A percentile compares a stretch with the other conserved stretches of the same genome.
Conservation (phyloP, 2,797 vertebrate species). For the Schizothorax lantsangensis region DNA sequence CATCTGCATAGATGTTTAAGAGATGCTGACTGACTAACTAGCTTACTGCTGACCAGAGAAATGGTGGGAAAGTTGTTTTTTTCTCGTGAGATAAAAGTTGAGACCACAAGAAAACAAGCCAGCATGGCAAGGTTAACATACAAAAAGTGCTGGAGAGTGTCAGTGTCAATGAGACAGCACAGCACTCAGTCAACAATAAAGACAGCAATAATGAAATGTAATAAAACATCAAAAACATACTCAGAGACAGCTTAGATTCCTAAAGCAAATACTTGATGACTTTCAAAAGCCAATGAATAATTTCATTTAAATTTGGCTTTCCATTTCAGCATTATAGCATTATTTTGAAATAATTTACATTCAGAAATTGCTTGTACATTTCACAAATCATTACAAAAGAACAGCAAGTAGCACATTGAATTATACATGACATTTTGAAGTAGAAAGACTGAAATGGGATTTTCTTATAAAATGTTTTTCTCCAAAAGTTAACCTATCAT, state of each 20-base stretch:
- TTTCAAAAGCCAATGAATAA: background rate
- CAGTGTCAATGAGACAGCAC: background rate
- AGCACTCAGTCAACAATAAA: background rate
- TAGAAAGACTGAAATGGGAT: background rate
- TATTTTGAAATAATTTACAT: too few species aligned
- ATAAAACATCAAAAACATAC: background rate
- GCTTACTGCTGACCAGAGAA: constrained; percentile 1
- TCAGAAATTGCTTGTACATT: too few species aligned
- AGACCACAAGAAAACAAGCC: background rate
- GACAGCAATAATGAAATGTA: background rate
- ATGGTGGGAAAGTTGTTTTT: background rate
- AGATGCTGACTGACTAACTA: background rate
- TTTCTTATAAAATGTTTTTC: background rate
- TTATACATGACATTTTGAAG: background rate
- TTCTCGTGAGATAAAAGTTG: background rate
- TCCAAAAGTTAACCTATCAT: background rate
- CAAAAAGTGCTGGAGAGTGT: background rate
- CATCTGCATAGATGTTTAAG: constrained; percentile 13
- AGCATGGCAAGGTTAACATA: background rate
- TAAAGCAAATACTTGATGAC: background rate
- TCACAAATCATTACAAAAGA: too few species aligned
- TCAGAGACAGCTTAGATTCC: background rate
- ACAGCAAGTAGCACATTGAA: too few species aligned
- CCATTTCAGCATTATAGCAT: background rate
- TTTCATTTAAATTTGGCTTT: background rate